Evolutionary conservation across 64 coral and sea anemone species (phyloP), one percentile per base, ranked within the genome.

Genomic region (Porites lutea): DNA sequence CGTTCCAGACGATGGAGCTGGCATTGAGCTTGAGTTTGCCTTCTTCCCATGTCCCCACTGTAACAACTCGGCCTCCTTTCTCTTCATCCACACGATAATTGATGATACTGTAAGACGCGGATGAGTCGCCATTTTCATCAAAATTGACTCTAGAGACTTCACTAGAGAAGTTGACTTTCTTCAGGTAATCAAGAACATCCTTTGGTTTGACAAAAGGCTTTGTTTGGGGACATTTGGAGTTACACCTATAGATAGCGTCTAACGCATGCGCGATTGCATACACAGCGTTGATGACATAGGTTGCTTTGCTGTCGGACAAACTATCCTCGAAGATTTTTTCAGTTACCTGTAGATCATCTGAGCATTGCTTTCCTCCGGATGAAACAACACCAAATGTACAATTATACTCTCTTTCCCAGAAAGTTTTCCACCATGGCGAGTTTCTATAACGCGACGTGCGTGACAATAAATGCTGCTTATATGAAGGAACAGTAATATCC

Each of bases 221-320:
- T 43, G 79, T 82, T 22, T n/a, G 13, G 3, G 95, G 91, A 63
- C 95, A 96, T 13, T 63, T 78, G 13, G 79, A 92, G 55, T 83
- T 67, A 50, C 95, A 96, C 22, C 80, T 93, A 3, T 71, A 77
- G 1, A 96, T 96, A 14, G 88, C 88, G 76, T 96, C 91, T 67
- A 96, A 77, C 46, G 95, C 95, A 62, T 96, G 71, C 11, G 95
- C 95, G n/a, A 96, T 90, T 7, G 95, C 95, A 64, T 76, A 96
- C 19, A 89, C 92, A 23, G 95, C 95, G 50, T 96, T 90, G 21
- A 96, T 93, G 16, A 96, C 95, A 23, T 89, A 88, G 0, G 95
- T 89, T 51, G 92, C 78, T 71, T 89, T 93, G 19, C 76, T 89
- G 47, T 84, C 86, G n/a, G 89, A 82, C 65, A 96, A 47, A 22